Evolutionary conservation across 2,888 invertebrate species (phyloP), one percentile per base, ranked within the genome.

Genomic region (Litoditis marina): DNA sequence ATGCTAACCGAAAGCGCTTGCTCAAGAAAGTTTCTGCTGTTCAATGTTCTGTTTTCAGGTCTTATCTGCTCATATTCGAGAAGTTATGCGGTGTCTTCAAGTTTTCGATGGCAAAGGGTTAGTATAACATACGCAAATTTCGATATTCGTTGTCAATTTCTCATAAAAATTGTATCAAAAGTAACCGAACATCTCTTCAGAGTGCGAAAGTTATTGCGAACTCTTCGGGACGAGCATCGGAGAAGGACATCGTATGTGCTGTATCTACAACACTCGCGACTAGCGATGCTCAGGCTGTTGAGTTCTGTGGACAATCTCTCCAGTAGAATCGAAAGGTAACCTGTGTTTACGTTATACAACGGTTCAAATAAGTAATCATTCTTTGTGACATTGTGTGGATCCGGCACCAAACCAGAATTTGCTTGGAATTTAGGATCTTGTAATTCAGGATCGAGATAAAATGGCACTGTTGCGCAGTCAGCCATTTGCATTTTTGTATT

Each of bases 211-310:
- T 85, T 92, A 61, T 87, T 92, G 74, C 86, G 88, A 68, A 88
- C 89, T 42, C 85, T 92, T 71, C 87, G 88, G 76, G 89, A 90
- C 52, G 92, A 93, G 79, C 89, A 91, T 82, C 86, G 89, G 61
- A 87, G 88, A 67, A 86, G 92, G 42, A 88, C 90, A n/a, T 88
- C 89, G 46, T 92, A 92, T 82, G 87, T 91, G 54, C 88, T 90
- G 47, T 92, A 93, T 85, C 86, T 93, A 74, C 88, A 91, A 70
- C 87, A 89, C 72, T 91, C 90, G 80, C 88, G 90, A 34, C 90
- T 92, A 82, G 89, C 90, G 53, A 85, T 92, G 47, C 85, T 92
- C 13, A 44, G 57, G 22, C 42, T 57, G 22, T 36, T 47, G 22
- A 62, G 59, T 32, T 50, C 52, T 25, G 16, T 56, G 4, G 57